A percentile compares a stretch with the other conserved stretches of the same genome.
These are phyloP conservation scores for Resseliella maxima DNA, from an alignment of 2,888 invertebrate species.

Conservation along the genomic window DNA sequence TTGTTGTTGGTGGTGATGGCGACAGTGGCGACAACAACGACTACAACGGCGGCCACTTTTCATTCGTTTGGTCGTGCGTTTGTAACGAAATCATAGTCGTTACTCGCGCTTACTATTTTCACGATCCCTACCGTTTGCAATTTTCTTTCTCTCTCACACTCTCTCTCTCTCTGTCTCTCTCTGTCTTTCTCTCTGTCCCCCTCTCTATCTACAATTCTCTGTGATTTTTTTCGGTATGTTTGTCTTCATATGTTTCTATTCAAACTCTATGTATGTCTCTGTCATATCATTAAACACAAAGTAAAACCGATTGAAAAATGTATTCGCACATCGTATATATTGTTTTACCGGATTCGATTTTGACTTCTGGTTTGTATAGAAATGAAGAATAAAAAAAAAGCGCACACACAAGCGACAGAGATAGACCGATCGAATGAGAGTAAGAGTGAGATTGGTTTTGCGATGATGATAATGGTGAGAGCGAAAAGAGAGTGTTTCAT, in stretches of 20 bases:
- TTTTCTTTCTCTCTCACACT: neutral
- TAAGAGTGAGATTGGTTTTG: neutral
- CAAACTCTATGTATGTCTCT: neutral
- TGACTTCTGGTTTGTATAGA: neutral
- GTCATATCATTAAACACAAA: constrained; percentile 51
- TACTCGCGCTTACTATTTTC: neutral
- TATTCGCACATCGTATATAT: constrained; percentile 42
- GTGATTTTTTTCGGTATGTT: too few species aligned
- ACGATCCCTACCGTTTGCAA: neutral
- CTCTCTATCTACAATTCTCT: neutral
- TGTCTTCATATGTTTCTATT: too few species aligned
- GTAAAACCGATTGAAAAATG: constrained; percentile 45
- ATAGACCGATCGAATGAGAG: neutral
- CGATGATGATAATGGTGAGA: neutral
- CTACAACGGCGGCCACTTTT: neutral
- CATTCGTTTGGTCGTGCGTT: neutral
- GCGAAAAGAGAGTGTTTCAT: neutral
- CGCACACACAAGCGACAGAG: too few species aligned
- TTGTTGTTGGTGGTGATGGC: neutral
- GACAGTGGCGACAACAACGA: too few species aligned
- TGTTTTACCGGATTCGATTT: constrained; percentile 32
- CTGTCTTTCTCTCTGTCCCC: neutral
- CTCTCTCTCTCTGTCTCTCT: neutral
- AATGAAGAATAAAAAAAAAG: too few species aligned
- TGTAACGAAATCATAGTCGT: neutral